phyloP scores from a whole-genome alignment of 2,113 vertebrate species.

The Esox niger region DNA sequence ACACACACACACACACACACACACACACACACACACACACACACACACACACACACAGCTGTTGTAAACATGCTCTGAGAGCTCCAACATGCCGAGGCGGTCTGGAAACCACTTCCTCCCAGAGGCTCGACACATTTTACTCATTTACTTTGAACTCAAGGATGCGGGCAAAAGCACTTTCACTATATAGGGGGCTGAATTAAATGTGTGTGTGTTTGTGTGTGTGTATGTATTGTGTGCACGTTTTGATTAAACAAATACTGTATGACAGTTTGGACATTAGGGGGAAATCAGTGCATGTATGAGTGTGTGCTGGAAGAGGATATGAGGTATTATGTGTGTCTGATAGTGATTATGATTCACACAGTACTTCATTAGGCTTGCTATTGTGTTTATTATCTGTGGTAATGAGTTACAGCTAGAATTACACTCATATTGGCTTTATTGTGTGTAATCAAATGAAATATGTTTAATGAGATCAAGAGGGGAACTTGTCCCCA shows the following conservation, averaged over 20 bases:
- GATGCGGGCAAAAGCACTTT: slow-evolving; percentile 61
- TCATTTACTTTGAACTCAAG: slow-evolving; percentile 69
- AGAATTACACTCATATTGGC: background rate
- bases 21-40: slow-evolving; percentile 27
- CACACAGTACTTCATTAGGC: slow-evolving; percentile 12
- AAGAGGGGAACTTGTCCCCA: background rate
- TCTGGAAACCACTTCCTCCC: slow-evolving; percentile 72
- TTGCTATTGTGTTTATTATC: background rate
- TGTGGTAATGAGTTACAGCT: too few relatives aligned
- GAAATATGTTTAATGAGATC: background rate
- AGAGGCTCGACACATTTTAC: slow-evolving; percentile 64
- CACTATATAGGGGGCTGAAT: slow-evolving; percentile 48
- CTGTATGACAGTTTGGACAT: too few relatives aligned
- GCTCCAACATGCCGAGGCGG: slow-evolving; percentile 44
- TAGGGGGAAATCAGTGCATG: background rate
- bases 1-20: too few relatives aligned
- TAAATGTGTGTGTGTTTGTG: slow-evolving; percentile 19
- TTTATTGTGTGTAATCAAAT: background rate
- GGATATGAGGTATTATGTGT: background rate
- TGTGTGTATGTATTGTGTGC: too few relatives aligned
- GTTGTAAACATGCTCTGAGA: slow-evolving; percentile 57
- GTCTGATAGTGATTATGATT: slow-evolving; percentile 29
- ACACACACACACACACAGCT: slow-evolving; percentile 58
- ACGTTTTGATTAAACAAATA: too few relatives aligned
- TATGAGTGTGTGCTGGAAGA: background rate